Evolutionary conservation across 2,888 invertebrate species (phyloP).

Genomic region (Leucania comma): DNA sequence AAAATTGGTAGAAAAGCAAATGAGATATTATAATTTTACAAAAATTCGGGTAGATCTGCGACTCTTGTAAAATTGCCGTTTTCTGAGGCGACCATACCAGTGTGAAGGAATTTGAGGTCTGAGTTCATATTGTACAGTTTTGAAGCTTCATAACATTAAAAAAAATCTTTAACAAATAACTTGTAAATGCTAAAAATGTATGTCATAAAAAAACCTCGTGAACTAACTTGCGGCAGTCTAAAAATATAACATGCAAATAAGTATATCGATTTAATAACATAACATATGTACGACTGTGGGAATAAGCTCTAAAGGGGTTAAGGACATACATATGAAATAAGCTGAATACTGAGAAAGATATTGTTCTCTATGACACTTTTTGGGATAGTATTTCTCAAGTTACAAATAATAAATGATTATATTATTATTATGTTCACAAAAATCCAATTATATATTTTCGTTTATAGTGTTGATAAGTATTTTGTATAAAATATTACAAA

Average conservation of each 20-base stretch:
- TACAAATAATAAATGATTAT: not conserved
- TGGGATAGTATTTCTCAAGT: not conserved
- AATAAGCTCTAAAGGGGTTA: not conserved
- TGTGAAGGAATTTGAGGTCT: too few relatives aligned
- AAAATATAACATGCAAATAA: conserved; percentile 33
- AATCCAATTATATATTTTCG: not conserved
- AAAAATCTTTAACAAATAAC: not conserved
- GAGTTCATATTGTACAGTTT: too few relatives aligned
- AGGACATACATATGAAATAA: conserved; percentile 2
- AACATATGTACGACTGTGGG: not conserved
- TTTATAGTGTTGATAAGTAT: not conserved
- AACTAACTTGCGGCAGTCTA: conserved; percentile 15
- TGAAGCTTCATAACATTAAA: too few relatives aligned
- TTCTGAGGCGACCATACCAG: too few relatives aligned
- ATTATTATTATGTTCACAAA: not conserved
- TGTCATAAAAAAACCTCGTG: conserved; percentile 12
- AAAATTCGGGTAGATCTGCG: too few relatives aligned
- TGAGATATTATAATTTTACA: too few relatives aligned
- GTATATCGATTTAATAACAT: conserved; percentile 31
- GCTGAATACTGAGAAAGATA: conserved; percentile 1
- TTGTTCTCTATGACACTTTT: conserved; percentile 18
- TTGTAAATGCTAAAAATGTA: too few relatives aligned
- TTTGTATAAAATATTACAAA: not conserved
- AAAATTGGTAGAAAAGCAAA: too few relatives aligned
- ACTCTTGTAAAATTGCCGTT: too few relatives aligned